Percentiles rank a stretch among this genome's conserved stretches.
phyloP scores from a whole-genome alignment of 2,888 invertebrate genomes.

The Digitonthophagus gazella region DNA sequence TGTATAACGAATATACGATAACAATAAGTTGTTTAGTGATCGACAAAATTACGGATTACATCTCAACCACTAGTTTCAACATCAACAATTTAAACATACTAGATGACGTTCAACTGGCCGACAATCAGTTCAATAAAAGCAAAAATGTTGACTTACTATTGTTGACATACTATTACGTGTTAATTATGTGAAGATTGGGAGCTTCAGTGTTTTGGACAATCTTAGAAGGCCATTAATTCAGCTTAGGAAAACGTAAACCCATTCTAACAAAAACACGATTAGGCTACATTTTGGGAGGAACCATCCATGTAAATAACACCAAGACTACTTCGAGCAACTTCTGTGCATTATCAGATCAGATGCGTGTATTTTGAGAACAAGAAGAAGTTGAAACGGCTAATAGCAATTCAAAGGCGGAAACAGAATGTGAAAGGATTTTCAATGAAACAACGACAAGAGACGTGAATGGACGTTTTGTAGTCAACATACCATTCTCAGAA shows the following conservation, averaged over 20 bases:
- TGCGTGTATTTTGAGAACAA: conserved; percentile 18
- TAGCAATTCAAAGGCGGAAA: background rate
- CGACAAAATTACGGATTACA: conserved; percentile 3
- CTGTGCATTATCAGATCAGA: background rate
- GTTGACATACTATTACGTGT: no score
- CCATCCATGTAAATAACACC: background rate
- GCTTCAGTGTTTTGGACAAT: conserved; percentile 3
- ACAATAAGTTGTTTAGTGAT: conserved; percentile 10
- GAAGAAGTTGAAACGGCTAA: conserved; percentile 3
- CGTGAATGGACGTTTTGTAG: conserved; percentile 8
- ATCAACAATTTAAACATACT: conserved; percentile 6
- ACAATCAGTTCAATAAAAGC: conserved; percentile 14
- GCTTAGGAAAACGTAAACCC: no score
- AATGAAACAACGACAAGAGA: background rate
- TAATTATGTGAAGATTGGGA: no score
- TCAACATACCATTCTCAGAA: conserved; percentile 8
- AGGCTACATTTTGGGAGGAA: conserved; percentile 16
- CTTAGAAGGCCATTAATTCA: conserved; percentile 1
- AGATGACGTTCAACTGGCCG: conserved; percentile 13
- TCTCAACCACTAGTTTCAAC: background rate
- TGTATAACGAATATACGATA: conserved; percentile 1
- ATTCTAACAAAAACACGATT: conserved; percentile 18
- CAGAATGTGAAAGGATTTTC: conserved; percentile 13
- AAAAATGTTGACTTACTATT: conserved; percentile 11
- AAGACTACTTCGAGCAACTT: background rate